Percentiles rank a stretch among this genome's conserved stretches.
phyloP scores from a whole-genome alignment of 2,888 invertebrate species.

The Peribatodes rhomboidaria region DNA sequence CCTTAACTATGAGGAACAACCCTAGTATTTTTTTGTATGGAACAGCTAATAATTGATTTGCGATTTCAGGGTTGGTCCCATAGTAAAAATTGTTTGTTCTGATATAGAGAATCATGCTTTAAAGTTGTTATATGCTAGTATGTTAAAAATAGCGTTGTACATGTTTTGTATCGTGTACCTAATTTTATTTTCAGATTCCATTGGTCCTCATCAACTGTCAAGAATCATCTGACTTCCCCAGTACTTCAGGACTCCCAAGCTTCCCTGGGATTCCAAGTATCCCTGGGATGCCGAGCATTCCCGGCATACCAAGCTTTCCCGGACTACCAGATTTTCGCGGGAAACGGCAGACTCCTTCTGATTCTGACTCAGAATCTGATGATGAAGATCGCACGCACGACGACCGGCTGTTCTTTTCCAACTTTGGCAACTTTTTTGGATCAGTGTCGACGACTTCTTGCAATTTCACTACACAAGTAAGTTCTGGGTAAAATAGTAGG shows the following conservation, averaged over 20 bases:
- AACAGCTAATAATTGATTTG: too few species aligned
- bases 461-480: slow-evolving; percentile 48
- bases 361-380: slow-evolving; percentile 8
- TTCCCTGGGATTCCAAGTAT: neutral
- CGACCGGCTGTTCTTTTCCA: slow-evolving; percentile 38
- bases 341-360: neutral
- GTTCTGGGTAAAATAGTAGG: neutral
- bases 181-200: slow-evolving; percentile 16
- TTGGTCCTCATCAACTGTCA: slow-evolving; percentile 19
- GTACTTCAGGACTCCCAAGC: neutral
- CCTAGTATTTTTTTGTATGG: too few species aligned
- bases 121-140: too few species aligned
- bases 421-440: slow-evolving; percentile 4
- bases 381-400: slow-evolving; percentile 33
- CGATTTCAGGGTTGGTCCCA: too few species aligned
- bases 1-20: too few species aligned
- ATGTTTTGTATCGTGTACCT: too few species aligned
- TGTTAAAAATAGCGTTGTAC: too few species aligned
- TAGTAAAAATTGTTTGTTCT: too few species aligned
- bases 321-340: slow-evolving; percentile 5
- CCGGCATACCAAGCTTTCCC: slow-evolving; percentile 8
- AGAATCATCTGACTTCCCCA: slow-evolving; percentile 8
- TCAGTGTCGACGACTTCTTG: slow-evolving; percentile 42
- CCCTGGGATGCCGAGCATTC: neutral
- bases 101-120: too few species aligned